Evolutionary conservation across 2,797 vertebrate species (phyloP).

Genomic region (Novumbra hubbsi): DNA sequence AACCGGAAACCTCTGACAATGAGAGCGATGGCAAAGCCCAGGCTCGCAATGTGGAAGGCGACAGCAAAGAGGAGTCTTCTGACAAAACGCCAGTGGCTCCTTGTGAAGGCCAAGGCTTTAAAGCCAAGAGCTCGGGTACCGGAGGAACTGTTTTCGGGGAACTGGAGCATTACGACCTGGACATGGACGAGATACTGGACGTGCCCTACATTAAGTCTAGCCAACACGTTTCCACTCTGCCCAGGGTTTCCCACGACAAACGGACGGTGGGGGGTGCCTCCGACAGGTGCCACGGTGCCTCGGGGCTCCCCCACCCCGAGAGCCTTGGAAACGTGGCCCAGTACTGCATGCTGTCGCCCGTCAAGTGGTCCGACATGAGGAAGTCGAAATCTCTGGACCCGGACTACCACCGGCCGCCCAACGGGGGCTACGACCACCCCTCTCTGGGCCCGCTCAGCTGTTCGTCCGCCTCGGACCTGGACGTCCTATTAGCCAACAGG

Average conservation of each 20-base stretch:
- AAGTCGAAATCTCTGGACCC: conserved; percentile 82
- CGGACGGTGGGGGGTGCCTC: conserved; percentile 65
- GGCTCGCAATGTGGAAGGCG: conserved; percentile 70
- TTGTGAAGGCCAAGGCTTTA: conserved; percentile 21
- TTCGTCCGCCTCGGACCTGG: conserved; percentile 73
- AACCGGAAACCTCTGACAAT: conserved; percentile 86
- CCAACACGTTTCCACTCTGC: conserved; percentile 85
- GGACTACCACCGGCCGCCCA: conserved; percentile 77
- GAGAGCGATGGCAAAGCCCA: conserved; percentile 79
- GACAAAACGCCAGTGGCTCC: conserved; percentile 62
- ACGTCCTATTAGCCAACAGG: conserved; percentile 79
- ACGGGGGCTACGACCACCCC: conserved; percentile 71
- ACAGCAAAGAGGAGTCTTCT: conserved; percentile 75
- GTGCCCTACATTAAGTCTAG: conserved; percentile 97
- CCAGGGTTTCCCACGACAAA: conserved; percentile 83
- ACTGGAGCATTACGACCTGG: conserved; percentile 95
- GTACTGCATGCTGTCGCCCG: conserved; percentile 88
- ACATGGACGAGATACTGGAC: conserved; percentile 99
- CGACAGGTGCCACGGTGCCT: conserved; percentile 69
- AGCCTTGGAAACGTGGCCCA: conserved; percentile 55
- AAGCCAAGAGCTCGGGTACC: conserved; percentile 50
- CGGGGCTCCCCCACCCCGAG: conserved; percentile 61
- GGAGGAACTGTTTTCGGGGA: conserved; percentile 79
- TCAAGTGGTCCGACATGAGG: conserved; percentile 86
- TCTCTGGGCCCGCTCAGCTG: conserved; percentile 65